A percentile compares a stretch with the other conserved stretches of the same genome.
Conservation (phyloP, 2,797 vertebrate species). For the Eurystomus glaucurus region DNA sequence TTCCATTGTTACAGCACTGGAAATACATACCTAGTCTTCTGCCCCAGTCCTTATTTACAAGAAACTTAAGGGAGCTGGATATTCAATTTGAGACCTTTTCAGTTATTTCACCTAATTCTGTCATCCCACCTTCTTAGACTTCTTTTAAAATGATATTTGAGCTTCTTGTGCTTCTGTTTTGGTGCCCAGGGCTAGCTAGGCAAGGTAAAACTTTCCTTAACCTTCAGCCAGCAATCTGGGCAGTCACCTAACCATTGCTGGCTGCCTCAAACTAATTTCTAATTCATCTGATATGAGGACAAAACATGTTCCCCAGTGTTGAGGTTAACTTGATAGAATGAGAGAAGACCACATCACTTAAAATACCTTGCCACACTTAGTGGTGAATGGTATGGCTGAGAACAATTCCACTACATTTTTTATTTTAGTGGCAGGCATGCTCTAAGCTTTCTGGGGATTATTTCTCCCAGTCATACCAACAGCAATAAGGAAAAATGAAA, state of each 20-base stretch:
- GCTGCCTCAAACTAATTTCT: not conserved
- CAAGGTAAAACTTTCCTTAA: not conserved
- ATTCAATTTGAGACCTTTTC: not conserved
- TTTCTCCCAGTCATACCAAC: not conserved
- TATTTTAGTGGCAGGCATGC: not conserved
- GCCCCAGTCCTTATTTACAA: not conserved
- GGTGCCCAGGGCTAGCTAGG: not conserved
- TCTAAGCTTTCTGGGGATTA: not conserved
- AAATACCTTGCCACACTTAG: not conserved
- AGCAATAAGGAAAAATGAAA: slow-evolving; percentile 58
- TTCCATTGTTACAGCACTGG: not conserved
- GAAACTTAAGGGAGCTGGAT: not conserved
- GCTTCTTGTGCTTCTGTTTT: not conserved
- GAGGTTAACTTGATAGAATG: not conserved
- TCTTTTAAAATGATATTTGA: not conserved
- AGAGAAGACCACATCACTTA: not conserved
- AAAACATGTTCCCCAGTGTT: not conserved
- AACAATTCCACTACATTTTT: not conserved
- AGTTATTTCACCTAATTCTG: not conserved
- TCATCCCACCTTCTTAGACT: not conserved
- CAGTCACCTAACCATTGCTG: not conserved
- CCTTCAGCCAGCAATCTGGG: not conserved
- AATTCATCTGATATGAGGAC: not conserved
- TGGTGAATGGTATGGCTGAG: not conserved
- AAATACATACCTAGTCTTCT: not conserved